Base-by-base conservation (phyloP, 2,797 vertebrate genomes). In the Alcedo atthis region DNA sequence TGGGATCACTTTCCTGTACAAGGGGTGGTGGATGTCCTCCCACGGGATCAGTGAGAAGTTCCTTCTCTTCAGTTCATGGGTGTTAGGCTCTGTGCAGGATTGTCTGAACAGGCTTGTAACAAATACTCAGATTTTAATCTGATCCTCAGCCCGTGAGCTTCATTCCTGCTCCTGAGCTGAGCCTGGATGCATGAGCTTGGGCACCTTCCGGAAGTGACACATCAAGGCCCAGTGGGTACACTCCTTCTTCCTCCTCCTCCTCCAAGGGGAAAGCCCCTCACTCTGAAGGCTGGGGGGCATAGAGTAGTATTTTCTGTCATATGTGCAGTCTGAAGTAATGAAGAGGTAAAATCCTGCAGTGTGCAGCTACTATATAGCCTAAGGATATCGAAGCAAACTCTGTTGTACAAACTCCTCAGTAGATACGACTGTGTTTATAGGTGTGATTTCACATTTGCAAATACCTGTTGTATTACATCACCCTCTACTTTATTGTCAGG, bases 131-230 rank as follows among this genome's bases (percentile, higher is more conserved):
- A 33, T 76, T 81, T 80, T 64, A 37, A 54, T 85, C 35, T 30
- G 32, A 35, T 68, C 46, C n/a, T 63, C 61, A 75, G 21, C 37
- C 40, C 6, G 4, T 8, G 11, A 35, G 28, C 48, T 54, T 68
- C 0, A 0, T 53, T 40, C 32, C 57, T 58, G 58, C 15, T 43
- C 20, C 35, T 58, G 68, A n/a, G 17, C 42, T 25, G 42, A n/a
- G 15, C 14, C 22, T 3, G 2, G 8, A 4, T 10, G 5, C 0
- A 0, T 4, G 14, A 7, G 15, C 64, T 53, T 53, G 61, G n/a
- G 30, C 51, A 66, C 5, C 18, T 10, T 32, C 14, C 21, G 55
- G 53, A 22, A 63, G 35, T 7, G 26, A 10, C 2, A 7, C 35
- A 13, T n/a, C 9, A 54, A 67, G 45, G n/a, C 14, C 12, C 22